Base-by-base conservation (phyloP, 2,888 invertebrate species). In the Noctua janthe region DNA sequence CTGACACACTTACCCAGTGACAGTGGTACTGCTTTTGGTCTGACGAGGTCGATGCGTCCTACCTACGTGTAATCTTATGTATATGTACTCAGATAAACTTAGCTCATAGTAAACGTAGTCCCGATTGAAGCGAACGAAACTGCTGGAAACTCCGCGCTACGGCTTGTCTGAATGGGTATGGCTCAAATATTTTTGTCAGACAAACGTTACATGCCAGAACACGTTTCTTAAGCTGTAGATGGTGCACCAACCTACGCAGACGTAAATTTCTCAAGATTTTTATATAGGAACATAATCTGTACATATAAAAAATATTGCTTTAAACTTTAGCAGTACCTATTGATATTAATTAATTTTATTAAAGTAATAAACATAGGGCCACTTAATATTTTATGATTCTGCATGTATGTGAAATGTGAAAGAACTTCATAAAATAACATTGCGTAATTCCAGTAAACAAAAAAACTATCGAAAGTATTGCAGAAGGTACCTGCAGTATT, bases 1-100 rank as follows among this genome's bases (percentile, higher is more conserved):
- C 96, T 97, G 96, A 96, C 97, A 96, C 96, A 97, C 95, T 97
- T 96, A 96, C 97, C 97, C 92, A 97, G 94, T 97, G 97, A 96
- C 97, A 97, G 96, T 97, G 97, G 96, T 95, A 96, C 97, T 97
- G 95, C 96, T 96, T 96, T 96, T 95, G 95, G 96, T 95, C 90
- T 94, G 96, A 81, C 96, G 96, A 97, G 97, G 97, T 95, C 97
- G 94, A 95, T 94, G 94, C 95, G 95, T 96, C 95, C 94, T 95
- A 95, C 94, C 95, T 86, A 87, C 93, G 92, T 94, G 90, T 94
- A 92, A 91, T 90, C 91, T 92, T 92, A 92, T 92, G 85, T 91
- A 82, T 89, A 79, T 84, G 90, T 85, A 82, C 81, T 84, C 80
- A 84, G 81, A 82, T 82, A 88, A 78, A 81, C 80, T 76, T 82